A percentile compares a stretch with the other conserved stretches of the same genome.
Conservation (phyloP, 1,140 invertebrate genomes). For the Oppia nitens region DNA sequence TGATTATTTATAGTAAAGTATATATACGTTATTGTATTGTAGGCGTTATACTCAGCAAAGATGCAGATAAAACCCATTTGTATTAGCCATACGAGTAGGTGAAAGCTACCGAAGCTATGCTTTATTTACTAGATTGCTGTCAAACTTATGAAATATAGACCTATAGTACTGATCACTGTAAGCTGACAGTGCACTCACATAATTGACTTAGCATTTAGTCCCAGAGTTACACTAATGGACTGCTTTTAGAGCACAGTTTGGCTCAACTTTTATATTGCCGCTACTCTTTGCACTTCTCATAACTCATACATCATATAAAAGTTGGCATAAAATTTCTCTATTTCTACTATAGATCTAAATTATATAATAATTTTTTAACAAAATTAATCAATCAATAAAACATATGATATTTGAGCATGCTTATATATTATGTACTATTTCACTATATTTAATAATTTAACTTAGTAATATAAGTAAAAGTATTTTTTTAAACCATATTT, state of each 20-base stretch:
- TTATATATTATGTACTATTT: too few species aligned
- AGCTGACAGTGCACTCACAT: background rate
- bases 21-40: background rate
- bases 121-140: background rate
- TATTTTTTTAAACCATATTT: too few species aligned
- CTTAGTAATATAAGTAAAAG: too few species aligned
- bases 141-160: conserved; percentile 11
- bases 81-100: too few species aligned
- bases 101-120: background rate
- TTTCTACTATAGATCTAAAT: too few species aligned
- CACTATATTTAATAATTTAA: too few species aligned
- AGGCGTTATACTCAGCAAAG: background rate
- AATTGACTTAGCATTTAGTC: background rate
- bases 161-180: background rate
- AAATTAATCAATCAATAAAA: too few species aligned
- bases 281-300: background rate
- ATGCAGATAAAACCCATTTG: too few species aligned
- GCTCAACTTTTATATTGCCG: background rate
- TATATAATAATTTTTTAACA: too few species aligned
- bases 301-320: background rate
- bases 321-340: background rate
- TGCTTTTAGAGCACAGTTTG: conserved; percentile 1
- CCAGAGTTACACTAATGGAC: conserved; percentile 9
- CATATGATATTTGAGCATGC: too few species aligned
- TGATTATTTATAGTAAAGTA: background rate